These are phyloP conservation scores for Seriola quinqueradiata DNA, from an alignment of 2,113 vertebrate genomes.

Conservation along the genomic window DNA sequence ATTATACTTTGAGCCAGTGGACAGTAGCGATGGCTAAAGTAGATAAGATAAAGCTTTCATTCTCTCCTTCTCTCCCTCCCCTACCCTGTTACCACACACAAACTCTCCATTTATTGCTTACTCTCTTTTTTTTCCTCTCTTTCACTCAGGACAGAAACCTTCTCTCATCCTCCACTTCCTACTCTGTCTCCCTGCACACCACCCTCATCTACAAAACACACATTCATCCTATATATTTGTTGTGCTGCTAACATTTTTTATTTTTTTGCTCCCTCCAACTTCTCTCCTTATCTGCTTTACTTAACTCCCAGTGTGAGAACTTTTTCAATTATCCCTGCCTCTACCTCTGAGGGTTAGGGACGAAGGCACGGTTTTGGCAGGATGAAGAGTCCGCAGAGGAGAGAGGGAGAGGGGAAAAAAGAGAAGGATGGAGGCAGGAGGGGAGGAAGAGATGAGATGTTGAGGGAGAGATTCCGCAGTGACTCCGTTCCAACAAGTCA, in stretches of 20 bases:
- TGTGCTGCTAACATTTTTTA: conserved; percentile 48
- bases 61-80: conserved; percentile 21
- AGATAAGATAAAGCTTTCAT: conserved; percentile 71
- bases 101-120: conserved; percentile 53
- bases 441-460: conserved; percentile 52
- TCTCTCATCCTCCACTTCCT: conserved; percentile 5
- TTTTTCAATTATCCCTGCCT: conserved; percentile 77
- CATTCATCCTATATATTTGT: conserved; percentile 55
- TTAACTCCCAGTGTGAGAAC: conserved; percentile 71
- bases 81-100: conserved; percentile 43
- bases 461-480: conserved; percentile 76
- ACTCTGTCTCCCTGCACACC: conserved; percentile 26
- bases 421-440: not conserved
- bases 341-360: conserved; percentile 68
- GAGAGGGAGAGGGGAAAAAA: conserved; percentile 9
- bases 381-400: conserved; percentile 74
- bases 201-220: conserved; percentile 32
- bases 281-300: conserved; percentile 66
- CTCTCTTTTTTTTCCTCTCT: not conserved
- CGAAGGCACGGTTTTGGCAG: conserved; percentile 72
- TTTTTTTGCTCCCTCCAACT: conserved; percentile 34
- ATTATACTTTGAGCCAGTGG: conserved; percentile 71
- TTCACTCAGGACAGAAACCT: conserved; percentile 24
- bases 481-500: conserved; percentile 78
- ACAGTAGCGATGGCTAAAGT: conserved; percentile 69